Percentiles rank a stretch among this genome's conserved stretches.
Conservation (phyloP, 1,140 invertebrate genomes). For the Myzus persicae region DNA sequence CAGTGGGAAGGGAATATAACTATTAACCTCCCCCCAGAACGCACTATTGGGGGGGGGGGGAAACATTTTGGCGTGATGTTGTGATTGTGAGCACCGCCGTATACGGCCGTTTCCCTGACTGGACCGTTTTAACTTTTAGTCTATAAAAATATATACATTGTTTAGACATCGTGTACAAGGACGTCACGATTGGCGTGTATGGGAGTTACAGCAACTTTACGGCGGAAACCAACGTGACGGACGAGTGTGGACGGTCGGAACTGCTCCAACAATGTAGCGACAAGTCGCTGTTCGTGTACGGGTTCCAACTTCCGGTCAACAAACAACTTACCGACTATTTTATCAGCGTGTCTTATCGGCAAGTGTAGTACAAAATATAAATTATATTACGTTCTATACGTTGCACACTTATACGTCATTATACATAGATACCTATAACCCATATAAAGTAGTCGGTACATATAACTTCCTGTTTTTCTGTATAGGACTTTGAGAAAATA, state of each 20-base stretch:
- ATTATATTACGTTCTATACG: neutral
- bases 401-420: neutral
- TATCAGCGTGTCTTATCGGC: slow-evolving; percentile 35
- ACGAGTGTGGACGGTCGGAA: neutral
- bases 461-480: too few relatives aligned
- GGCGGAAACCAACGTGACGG: neutral
- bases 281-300: slow-evolving; percentile 28
- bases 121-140: neutral
- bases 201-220: neutral
- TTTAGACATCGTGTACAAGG: neutral
- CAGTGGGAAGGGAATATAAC: too few relatives aligned
- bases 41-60: too few relatives aligned
- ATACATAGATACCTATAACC: neutral
- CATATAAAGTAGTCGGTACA: neutral
- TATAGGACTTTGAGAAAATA: too few relatives aligned
- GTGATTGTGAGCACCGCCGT: too few relatives aligned
- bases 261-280: slow-evolving; percentile 36
- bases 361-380: neutral
- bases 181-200: slow-evolving; percentile 8
- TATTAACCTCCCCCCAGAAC: too few relatives aligned
- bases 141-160: neutral
- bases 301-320: slow-evolving; percentile 39
- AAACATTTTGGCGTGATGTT: neutral
- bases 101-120: neutral
- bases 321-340: slow-evolving; percentile 16